Conservation (phyloP, 2,888 invertebrate genomes). For the Rugalucina vietnamica region DNA sequence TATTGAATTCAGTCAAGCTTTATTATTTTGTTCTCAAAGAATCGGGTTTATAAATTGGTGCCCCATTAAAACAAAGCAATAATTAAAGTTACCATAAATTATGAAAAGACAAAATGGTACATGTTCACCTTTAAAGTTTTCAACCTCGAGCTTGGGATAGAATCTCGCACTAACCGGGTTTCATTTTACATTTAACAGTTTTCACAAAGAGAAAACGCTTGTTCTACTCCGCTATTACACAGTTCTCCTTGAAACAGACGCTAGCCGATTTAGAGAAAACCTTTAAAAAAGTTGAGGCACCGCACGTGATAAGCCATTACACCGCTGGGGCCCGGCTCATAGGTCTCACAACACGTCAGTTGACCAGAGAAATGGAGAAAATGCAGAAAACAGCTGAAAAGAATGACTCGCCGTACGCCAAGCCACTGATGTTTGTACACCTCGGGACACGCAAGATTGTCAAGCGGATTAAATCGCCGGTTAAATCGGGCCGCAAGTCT, state of each 20-base stretch:
- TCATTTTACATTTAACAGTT: too few species aligned
- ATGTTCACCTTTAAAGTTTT: too few species aligned
- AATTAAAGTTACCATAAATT: too few species aligned
- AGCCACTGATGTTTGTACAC: slow-evolving; percentile 70
- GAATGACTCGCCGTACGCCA: slow-evolving; percentile 74
- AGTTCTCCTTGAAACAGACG: slow-evolving; percentile 68
- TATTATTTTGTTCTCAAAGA: too few species aligned
- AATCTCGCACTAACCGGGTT: too few species aligned
- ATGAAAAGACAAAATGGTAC: too few species aligned
- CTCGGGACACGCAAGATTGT: slow-evolving; percentile 11
- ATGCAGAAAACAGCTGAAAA: slow-evolving; percentile 67
- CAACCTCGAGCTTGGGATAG: too few species aligned
- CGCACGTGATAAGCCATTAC: slow-evolving; percentile 74
- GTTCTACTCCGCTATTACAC: slow-evolving; percentile 73
- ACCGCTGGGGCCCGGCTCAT: slow-evolving; percentile 74
- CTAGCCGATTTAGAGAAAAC: slow-evolving; percentile 65
- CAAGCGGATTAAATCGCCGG: not conserved
- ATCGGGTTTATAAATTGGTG: too few species aligned
- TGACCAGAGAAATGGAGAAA: slow-evolving; percentile 65
- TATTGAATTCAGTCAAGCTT: too few species aligned
- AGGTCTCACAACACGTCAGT: slow-evolving; percentile 73
- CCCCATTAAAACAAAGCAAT: too few species aligned
- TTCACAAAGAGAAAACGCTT: slow-evolving; percentile 68
- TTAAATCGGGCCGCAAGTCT: not conserved
- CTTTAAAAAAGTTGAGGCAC: slow-evolving; percentile 57